These are phyloP conservation scores for Lagenorhynchus albirostris DNA, from an alignment of 2,113 vertebrate species.

Conservation along the genomic window DNA sequence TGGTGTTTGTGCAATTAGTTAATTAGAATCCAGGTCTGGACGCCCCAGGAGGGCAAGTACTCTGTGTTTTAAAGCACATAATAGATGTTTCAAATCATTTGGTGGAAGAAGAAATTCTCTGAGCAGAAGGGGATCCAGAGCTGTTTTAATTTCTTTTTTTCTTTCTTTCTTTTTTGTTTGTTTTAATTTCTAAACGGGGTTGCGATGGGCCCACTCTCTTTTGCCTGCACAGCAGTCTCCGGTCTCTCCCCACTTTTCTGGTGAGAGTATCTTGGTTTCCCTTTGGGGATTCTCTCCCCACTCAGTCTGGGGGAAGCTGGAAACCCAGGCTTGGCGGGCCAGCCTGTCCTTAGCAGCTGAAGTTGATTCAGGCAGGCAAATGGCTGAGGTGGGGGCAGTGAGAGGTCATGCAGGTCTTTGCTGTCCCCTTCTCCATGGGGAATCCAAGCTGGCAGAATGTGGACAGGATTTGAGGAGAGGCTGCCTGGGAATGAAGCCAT, in stretches of 20 bases:
- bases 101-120: background rate
- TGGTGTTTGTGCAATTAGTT: background rate
- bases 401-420: background rate
- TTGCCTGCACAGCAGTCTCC: background rate
- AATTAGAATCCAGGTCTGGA: background rate
- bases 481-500: background rate
- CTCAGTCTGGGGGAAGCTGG: background rate
- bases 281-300: background rate
- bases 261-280: background rate
- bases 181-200: background rate
- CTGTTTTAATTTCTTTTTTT: background rate
- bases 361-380: background rate
- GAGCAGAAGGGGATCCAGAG: background rate
- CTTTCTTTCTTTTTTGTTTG: no score
- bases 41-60: background rate
- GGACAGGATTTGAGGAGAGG: background rate
- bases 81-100: background rate
- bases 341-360: background rate
- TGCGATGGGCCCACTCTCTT: rapidly evolving
- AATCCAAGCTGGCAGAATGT: background rate
- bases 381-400: no score
- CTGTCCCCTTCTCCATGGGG: background rate
- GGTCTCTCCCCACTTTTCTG: background rate
- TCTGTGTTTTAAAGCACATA: background rate
- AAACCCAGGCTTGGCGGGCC: background rate